Evolutionary conservation across 2,113 vertebrate genomes (phyloP).

Genomic region (Pedionomus torquatus): DNA sequence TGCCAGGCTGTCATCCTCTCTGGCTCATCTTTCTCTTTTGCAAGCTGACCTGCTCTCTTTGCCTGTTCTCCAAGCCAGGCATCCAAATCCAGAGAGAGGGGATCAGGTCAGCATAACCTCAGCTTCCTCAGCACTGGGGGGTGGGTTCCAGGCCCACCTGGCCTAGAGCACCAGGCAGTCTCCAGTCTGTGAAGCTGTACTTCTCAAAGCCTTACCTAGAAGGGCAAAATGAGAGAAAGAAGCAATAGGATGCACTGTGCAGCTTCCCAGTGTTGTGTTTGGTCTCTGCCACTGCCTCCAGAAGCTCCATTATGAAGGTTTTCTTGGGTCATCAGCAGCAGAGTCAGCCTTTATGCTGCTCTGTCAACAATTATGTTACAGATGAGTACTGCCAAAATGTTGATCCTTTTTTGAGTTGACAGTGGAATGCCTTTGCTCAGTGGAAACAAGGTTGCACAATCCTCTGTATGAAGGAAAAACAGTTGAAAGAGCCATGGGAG

Average conservation of each 20-base stretch:
- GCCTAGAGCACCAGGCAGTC: background rate
- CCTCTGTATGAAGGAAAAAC: background rate
- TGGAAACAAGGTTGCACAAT: background rate
- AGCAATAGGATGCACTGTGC: rapidly evolving
- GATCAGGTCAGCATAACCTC: background rate
- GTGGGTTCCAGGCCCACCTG: background rate
- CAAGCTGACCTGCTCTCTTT: background rate
- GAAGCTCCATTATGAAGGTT: background rate
- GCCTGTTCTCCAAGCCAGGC: background rate
- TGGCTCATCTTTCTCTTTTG: background rate
- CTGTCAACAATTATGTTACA: background rate
- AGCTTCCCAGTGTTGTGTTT: background rate
- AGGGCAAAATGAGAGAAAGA: background rate
- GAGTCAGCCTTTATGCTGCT: background rate
- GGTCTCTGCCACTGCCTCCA: background rate
- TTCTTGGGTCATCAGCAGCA: background rate
- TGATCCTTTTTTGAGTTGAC: background rate
- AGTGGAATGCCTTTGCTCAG: background rate
- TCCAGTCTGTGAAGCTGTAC: rapidly evolving
- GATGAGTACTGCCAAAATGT: background rate
- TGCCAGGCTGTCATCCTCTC: background rate
- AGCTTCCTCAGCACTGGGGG: background rate
- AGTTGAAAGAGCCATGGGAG: background rate
- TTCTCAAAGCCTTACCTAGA: background rate
- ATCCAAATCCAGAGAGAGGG: background rate